phyloP scores from a whole-genome alignment of 1,140 invertebrate genomes.

The Coboldia fuscipes region DNA sequence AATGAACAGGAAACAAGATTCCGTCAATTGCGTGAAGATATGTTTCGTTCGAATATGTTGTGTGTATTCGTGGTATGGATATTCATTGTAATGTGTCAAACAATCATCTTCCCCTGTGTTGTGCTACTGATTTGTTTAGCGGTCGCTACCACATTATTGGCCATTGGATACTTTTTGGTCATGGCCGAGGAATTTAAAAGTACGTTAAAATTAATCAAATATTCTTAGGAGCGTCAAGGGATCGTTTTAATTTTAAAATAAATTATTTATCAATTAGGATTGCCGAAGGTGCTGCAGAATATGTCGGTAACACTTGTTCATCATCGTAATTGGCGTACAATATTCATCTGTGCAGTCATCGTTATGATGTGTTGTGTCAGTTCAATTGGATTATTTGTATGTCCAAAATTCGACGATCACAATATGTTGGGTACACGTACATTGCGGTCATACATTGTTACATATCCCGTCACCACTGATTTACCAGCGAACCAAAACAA shows the following conservation, averaged over 20 bases:
- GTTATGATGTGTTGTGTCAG: slow-evolving; percentile 48
- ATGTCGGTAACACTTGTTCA: slow-evolving; percentile 50
- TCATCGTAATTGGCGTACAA: slow-evolving; percentile 41
- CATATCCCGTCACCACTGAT: slow-evolving; percentile 2
- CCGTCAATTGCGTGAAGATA: slow-evolving; percentile 70
- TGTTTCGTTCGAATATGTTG: slow-evolving; percentile 86
- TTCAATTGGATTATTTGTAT: slow-evolving; percentile 20
- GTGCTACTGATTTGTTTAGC: slow-evolving; percentile 31
- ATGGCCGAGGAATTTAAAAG: slow-evolving; percentile 77
- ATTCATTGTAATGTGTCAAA: slow-evolving; percentile 62
- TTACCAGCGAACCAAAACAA: not conserved
- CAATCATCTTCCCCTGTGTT: slow-evolving; percentile 48
- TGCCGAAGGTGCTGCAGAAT: slow-evolving; percentile 37
- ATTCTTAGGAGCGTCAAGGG: no score
- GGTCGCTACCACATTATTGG: slow-evolving; percentile 40
- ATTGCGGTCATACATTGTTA: not conserved
- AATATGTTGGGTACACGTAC: not conserved
- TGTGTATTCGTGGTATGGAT: slow-evolving; percentile 82
- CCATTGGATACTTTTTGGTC: slow-evolving; percentile 45
- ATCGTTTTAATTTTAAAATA: no score
- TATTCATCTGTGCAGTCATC: slow-evolving; percentile 61
- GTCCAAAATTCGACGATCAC: slow-evolving; percentile 9
- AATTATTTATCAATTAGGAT: no score
- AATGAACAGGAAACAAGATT: slow-evolving; percentile 31
- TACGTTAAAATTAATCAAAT: no score